Evolutionary conservation across 2,797 vertebrate genomes (phyloP).

Genomic region (Leuciscus waleckii): DNA sequence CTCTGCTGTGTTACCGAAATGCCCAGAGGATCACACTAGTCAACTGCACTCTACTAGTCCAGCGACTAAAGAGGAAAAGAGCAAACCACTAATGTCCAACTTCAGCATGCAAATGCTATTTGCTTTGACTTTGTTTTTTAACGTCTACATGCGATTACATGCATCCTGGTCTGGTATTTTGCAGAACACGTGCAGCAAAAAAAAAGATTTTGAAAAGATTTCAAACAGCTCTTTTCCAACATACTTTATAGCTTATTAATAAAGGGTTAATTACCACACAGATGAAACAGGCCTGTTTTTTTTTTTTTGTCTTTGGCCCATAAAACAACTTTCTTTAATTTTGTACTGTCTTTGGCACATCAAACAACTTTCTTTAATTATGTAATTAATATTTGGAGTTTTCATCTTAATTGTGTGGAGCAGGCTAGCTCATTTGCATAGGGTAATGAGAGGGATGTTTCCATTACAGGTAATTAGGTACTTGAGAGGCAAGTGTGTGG

Average conservation of each 20-base stretch:
- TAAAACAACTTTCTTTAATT: slow-evolving; percentile 84
- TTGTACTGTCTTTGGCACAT: slow-evolving; percentile 78
- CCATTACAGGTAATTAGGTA: slow-evolving; percentile 86
- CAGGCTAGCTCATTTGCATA: slow-evolving; percentile 83
- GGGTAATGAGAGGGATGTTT: slow-evolving; percentile 86
- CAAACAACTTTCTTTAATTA: slow-evolving; percentile 84
- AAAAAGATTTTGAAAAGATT: slow-evolving; percentile 44
- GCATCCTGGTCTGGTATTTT: slow-evolving; percentile 68
- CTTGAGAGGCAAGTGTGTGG: slow-evolving; percentile 78
- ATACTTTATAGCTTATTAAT: slow-evolving; percentile 57
- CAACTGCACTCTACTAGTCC: slow-evolving; percentile 55
- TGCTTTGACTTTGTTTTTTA: slow-evolving; percentile 68
- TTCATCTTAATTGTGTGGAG: slow-evolving; percentile 83
- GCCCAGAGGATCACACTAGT: slow-evolving; percentile 53
- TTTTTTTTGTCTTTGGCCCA: slow-evolving; percentile 73
- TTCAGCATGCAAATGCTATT: slow-evolving; percentile 73
- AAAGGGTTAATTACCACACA: slow-evolving; percentile 70
- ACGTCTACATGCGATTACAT: slow-evolving; percentile 63
- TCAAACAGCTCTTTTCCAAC: slow-evolving; percentile 43
- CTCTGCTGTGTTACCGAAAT: slow-evolving; percentile 75
- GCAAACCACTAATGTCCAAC: slow-evolving; percentile 31
- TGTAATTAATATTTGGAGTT: slow-evolving; percentile 79
- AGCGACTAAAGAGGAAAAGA: slow-evolving; percentile 52
- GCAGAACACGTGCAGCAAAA: slow-evolving; percentile 19
- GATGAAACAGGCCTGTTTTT: slow-evolving; percentile 64